A percentile compares a stretch with the other conserved stretches of the same genome.
These are phyloP conservation scores for Cyanistes caeruleus DNA, from an alignment of 2,113 vertebrate genomes.

Conservation along the genomic window DNA sequence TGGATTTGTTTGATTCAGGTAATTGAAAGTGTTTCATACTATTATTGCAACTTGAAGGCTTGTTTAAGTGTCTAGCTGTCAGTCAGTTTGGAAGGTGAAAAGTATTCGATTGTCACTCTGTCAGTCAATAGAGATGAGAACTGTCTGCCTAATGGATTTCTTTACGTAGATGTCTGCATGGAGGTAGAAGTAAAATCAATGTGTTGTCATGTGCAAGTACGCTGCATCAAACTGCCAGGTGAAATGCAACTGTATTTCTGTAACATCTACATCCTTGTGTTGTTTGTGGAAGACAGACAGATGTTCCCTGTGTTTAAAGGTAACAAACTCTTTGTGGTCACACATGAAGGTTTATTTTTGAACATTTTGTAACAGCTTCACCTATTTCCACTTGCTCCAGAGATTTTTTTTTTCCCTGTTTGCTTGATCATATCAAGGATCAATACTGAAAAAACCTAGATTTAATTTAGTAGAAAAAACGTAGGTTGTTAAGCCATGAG, in stretches of 20 bases:
- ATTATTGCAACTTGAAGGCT: conserved; percentile 96
- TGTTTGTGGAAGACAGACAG: conserved; percentile 77
- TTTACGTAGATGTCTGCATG: conserved; percentile 92
- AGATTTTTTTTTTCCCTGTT: background rate
- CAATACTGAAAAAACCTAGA: background rate
- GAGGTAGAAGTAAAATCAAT: conserved; percentile 97
- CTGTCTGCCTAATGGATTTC: conserved; percentile 99
- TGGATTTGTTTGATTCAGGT: conserved; percentile 97
- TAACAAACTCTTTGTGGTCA: conserved; percentile 48
- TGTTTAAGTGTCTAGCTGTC: conserved; percentile 97
- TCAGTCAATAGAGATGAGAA: conserved; percentile 99
- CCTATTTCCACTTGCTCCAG: background rate
- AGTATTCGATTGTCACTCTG: conserved; percentile 97
- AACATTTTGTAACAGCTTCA: background rate
- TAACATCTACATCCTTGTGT: conserved; percentile 78
- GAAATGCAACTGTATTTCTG: conserved; percentile 85
- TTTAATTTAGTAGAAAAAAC: background rate
- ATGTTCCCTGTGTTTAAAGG: conserved; percentile 73
- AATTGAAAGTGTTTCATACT: conserved; percentile 98
- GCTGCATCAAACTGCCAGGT: conserved; percentile 89
- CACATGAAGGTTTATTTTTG: conserved; percentile 33
- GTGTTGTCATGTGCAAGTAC: conserved; percentile 94
- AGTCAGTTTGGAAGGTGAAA: conserved; percentile 93
- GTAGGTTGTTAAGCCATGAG: background rate
- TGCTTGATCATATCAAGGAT: background rate